Conservation (phyloP, 2,113 vertebrate species). For the Brachirus orientalis region DNA sequence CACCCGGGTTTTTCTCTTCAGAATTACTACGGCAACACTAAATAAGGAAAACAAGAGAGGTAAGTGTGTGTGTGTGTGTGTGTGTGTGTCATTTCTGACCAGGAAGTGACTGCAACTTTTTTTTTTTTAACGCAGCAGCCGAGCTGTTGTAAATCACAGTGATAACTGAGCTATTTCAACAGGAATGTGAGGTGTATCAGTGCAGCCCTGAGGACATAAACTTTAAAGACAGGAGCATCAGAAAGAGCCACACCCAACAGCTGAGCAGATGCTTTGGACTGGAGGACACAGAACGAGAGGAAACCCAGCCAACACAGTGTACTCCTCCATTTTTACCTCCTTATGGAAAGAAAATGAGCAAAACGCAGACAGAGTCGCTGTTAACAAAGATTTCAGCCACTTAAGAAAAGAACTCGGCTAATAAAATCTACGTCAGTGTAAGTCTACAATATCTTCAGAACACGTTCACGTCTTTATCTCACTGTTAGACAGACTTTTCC, state of each 20-base stretch:
- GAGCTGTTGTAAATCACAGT: background rate
- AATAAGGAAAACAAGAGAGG: background rate
- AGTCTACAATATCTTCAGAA: no score
- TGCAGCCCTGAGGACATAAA: constrained; percentile 19
- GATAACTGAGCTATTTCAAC: constrained; percentile 35
- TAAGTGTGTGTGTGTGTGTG: constrained; percentile 23
- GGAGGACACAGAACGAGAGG: no score
- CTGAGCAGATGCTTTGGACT: constrained; percentile 36
- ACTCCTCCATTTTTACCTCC: no score
- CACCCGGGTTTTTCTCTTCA: background rate
- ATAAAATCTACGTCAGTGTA: no score
- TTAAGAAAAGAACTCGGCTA: no score
- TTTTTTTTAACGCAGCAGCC: background rate
- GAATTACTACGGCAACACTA: constrained; percentile 20
- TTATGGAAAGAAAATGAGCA: no score
- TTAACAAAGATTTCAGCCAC: no score
- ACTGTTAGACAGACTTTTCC: no score
- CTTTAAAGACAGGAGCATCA: constrained; percentile 21
- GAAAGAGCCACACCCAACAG: constrained; percentile 62
- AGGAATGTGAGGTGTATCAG: constrained; percentile 41
- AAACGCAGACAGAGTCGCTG: no score
- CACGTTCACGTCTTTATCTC: no score
- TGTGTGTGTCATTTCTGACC: constrained; percentile 17
- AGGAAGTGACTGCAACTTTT: constrained; percentile 23
- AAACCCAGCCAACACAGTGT: background rate